Evolutionary conservation across 2,888 invertebrate genomes (phyloP).

Genomic region (Mesorhabditis belari): DNA sequence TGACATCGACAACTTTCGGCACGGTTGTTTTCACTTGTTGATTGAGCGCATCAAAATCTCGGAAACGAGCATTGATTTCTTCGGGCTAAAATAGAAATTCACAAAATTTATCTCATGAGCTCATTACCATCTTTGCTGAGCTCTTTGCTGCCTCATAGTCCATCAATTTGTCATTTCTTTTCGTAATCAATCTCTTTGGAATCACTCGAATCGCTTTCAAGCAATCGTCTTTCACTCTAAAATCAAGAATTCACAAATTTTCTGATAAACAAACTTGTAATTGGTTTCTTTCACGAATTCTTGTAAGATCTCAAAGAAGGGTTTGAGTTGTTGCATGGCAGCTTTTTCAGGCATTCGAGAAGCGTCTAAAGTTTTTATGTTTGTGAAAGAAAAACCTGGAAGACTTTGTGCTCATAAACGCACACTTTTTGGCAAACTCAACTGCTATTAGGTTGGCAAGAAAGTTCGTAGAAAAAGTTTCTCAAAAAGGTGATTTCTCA

Average conservation of each 20-base stretch:
- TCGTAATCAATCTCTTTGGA: constrained; percentile 41
- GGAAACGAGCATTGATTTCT: constrained; percentile 5
- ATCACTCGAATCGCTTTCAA: constrained; percentile 30
- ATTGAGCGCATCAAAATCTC: constrained; percentile 46
- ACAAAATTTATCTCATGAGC: not conserved
- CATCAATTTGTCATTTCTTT: constrained; percentile 47
- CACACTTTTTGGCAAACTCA: too few species aligned
- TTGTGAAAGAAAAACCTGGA: too few species aligned
- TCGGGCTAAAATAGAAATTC: not conserved
- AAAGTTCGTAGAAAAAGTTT: too few species aligned
- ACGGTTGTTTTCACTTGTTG: constrained; percentile 39
- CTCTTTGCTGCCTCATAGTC: constrained; percentile 41
- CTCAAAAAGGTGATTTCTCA: too few species aligned
- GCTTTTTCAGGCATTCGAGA: not conserved
- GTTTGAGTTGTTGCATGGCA: not conserved
- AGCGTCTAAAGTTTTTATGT: too few species aligned
- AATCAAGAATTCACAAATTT: too few species aligned
- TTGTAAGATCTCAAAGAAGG: not conserved
- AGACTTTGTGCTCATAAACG: too few species aligned
- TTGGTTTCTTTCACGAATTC: not conserved
- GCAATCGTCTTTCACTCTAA: constrained; percentile 27
- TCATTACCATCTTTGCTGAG: constrained; percentile 9
- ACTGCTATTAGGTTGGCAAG: too few species aligned
- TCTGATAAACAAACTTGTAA: not conserved
- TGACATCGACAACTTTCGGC: constrained; percentile 35